Conservation (phyloP, 2,113 vertebrate genomes). For the Sinocyclocheilus rhinocerous region DNA sequence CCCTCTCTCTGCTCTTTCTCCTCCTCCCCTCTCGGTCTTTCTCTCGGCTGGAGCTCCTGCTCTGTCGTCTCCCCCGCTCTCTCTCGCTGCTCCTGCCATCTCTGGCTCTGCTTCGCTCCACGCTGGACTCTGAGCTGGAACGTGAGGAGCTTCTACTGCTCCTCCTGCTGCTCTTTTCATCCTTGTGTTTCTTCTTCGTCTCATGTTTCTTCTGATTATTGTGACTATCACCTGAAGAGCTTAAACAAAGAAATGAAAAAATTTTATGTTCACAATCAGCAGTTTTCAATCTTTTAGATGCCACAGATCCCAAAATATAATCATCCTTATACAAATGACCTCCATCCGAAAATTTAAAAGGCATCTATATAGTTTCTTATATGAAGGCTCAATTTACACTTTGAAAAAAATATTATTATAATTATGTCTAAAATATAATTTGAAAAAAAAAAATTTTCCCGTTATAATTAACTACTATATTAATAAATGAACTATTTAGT, state of each 20-base stretch:
- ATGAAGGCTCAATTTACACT: background rate
- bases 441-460: too few species aligned
- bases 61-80: conserved; percentile 59
- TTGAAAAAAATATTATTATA: background rate
- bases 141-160: conserved; percentile 59
- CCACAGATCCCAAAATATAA: background rate
- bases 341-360: background rate
- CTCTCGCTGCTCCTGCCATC: conserved; percentile 58
- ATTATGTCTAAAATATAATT: background rate
- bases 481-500: background rate
- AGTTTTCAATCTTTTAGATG: background rate
- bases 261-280: background rate
- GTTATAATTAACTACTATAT: background rate
- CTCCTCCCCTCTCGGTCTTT: conserved; percentile 58
- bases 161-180: conserved; percentile 52
- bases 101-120: background rate
- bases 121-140: conserved; percentile 56
- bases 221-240: conserved; percentile 68
- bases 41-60: conserved; percentile 55
- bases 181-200: conserved; percentile 42
- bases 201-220: conserved; percentile 54
- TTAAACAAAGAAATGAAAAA: conserved; percentile 46
- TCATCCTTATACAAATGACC: background rate
- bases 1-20: conserved; percentile 60
- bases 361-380: background rate